These are phyloP conservation scores for Itoplectis maculator DNA, from an alignment of 2,888 invertebrate species.

Conservation along the genomic window DNA sequence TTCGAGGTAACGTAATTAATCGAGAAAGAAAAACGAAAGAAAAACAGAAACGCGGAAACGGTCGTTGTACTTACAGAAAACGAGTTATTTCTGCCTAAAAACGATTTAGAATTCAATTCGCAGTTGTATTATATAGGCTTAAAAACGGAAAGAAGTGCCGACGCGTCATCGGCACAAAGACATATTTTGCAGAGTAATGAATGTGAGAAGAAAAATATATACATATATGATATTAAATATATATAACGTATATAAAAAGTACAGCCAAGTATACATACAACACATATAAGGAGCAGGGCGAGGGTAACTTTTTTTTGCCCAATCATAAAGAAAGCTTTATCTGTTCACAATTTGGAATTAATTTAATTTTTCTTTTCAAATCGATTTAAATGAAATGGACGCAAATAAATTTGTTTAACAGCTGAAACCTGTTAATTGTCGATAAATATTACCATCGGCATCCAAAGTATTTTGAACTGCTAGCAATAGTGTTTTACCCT, in stretches of 20 bases:
- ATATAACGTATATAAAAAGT: slow-evolving; percentile 58
- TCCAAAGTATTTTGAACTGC: not conserved
- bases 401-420: not conserved
- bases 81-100: slow-evolving; percentile 75
- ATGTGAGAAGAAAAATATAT: slow-evolving; percentile 72
- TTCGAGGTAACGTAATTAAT: slow-evolving; percentile 40
- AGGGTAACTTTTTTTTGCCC: not conserved
- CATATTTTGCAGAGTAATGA: slow-evolving; percentile 79
- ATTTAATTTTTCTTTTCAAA: not conserved
- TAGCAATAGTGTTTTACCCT: not conserved
- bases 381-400: not conserved
- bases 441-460: not conserved
- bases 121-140: slow-evolving; percentile 80
- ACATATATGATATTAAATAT: slow-evolving; percentile 67
- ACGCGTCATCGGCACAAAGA: slow-evolving; percentile 73
- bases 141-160: slow-evolving; percentile 62
- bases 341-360: not conserved
- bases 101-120: slow-evolving; percentile 74
- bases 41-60: slow-evolving; percentile 64
- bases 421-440: not conserved
- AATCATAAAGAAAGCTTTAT: not conserved
- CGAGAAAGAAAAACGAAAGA: slow-evolving; percentile 15
- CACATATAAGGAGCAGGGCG: not conserved
- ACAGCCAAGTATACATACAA: not conserved
- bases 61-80: slow-evolving; percentile 81